phyloP scores from a whole-genome alignment of 92 coral and sea anemone species.

The Desmophyllum pertusum region DNA sequence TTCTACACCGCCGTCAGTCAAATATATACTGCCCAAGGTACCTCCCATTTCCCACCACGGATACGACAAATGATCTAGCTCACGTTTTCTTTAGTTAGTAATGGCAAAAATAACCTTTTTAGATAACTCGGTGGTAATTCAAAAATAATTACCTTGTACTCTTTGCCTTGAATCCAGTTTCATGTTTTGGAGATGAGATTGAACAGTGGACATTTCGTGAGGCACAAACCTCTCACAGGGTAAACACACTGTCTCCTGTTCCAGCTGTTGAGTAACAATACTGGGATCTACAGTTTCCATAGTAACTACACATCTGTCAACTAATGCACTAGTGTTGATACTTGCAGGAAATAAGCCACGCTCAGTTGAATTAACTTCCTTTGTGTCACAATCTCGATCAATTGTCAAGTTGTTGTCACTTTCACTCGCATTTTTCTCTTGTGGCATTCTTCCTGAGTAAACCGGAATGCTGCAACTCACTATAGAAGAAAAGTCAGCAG shows the following conservation, averaged over 20 bases:
- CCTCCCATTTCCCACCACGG: too few relatives aligned
- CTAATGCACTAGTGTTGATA: background rate
- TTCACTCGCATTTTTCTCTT: background rate
- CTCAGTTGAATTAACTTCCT: conserved; percentile 2
- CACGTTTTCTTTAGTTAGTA: too few relatives aligned
- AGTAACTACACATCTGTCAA: conserved; percentile 17
- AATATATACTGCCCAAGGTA: too few relatives aligned
- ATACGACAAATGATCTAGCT: too few relatives aligned
- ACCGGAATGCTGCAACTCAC: background rate
- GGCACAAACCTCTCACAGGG: conserved; percentile 12
- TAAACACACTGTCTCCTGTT: conserved; percentile 56
- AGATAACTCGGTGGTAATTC: background rate
- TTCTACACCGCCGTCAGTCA: too few relatives aligned
- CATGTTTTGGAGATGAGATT: background rate
- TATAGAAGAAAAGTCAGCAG: background rate
- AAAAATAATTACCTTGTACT: conserved; percentile 56
- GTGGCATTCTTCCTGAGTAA: background rate
- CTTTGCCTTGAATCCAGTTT: conserved; percentile 38
- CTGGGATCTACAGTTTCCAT: conserved; percentile 51
- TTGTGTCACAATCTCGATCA: conserved; percentile 32
- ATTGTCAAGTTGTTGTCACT: conserved; percentile 2
- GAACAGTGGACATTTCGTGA: background rate
- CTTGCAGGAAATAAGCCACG: background rate
- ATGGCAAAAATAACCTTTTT: background rate
- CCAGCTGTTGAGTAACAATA: conserved; percentile 65